phyloP scores from a whole-genome alignment of 2,888 invertebrate species.

The Lamellibrachia columna region DNA sequence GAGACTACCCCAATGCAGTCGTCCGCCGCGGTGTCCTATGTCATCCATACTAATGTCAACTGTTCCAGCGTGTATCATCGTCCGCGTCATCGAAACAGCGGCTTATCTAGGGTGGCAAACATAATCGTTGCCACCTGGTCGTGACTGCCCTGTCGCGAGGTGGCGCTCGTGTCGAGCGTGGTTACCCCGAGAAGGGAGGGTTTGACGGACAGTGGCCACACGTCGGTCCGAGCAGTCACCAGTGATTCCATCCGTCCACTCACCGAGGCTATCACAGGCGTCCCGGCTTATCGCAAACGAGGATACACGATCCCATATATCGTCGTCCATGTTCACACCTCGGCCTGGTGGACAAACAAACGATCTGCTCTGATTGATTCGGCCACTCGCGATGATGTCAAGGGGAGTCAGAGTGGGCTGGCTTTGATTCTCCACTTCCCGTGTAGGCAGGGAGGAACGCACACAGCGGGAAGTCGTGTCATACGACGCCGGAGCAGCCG shows the following conservation, averaged over 20 bases:
- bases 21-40: background rate
- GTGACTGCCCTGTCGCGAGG: background rate
- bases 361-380: background rate
- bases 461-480: background rate
- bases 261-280: background rate
- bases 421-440: background rate
- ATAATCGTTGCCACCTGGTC: background rate
- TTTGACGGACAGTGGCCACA: background rate
- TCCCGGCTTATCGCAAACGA: background rate
- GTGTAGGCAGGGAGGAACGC: background rate
- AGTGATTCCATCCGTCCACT: background rate
- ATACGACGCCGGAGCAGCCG: background rate
- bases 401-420: background rate
- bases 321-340: background rate
- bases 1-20: background rate
- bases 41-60: background rate
- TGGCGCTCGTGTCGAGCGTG: background rate
- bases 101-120: background rate
- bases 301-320: slow-evolving; percentile 3
- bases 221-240: background rate
- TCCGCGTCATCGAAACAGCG: background rate
- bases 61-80: too few relatives aligned
- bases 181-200: background rate
- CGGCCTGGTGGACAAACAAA: background rate
- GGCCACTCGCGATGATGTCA: background rate